Evolutionary conservation across 2,797 vertebrate species (phyloP), one percentile per base, ranked within the genome.

Genomic region (Sebastes oblongus): DNA sequence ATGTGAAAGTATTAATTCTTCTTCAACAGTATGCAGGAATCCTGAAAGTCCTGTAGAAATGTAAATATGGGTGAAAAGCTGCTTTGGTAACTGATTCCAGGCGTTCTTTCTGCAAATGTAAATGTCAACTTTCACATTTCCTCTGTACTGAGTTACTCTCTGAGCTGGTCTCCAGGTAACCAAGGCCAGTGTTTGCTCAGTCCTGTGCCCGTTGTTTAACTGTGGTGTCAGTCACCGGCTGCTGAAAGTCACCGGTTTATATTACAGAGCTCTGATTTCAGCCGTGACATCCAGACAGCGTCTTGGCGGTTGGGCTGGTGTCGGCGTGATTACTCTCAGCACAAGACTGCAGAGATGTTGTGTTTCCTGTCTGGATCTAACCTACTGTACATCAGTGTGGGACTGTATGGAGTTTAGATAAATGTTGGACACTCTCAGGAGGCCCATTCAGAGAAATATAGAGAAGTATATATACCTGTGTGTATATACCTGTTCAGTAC

Each of bases 221-320:
- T 7, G 54, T 62, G 46, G 59, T 60, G 72, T 90, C 72, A 1
- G 56, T 87, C 75, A 42, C 79, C 60, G 54, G 60, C 66, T 62
- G 71, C 29, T 73, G 61, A 83, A 65, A 69, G 64, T 72, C 30
- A 14, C 32, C n/a, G 67, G 78, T 71, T 91, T 75, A 9, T 29
- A 11, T 90, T 83, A 69, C 85, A 34, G 55, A 36, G 72, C 60
- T 92, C 75, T 71, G 66, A 56, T 91, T 88, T 91, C 89, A 77
- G 58, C 59, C 2, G 8, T 66, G 82, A 74, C 18, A 39, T 30
- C n/a, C 10, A 25, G 12, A 54, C 54, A 39, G 13, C 10, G 36
- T 39, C 59, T 11, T 64, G 32, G 30, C 32, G 8, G 32, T 7
- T 6, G 20, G n/a, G n/a, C 13, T 8, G 61, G 34, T 62, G 56